Conservation (phyloP, 1,140 invertebrate species). For the Euwallacea fornicatus region DNA sequence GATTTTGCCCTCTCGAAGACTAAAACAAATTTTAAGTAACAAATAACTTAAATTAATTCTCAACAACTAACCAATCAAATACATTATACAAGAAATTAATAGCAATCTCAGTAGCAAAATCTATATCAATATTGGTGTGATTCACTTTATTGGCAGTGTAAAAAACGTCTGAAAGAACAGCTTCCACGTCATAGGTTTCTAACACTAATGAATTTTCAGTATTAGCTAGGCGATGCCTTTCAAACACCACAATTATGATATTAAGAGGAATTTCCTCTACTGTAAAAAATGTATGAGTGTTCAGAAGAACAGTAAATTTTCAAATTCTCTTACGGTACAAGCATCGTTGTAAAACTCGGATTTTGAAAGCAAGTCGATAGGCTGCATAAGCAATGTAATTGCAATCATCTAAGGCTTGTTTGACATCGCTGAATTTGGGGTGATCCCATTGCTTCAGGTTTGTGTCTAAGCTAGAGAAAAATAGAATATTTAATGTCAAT, state of each 20-base stretch:
- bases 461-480: conserved; percentile 53
- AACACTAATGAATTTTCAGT: conserved; percentile 62
- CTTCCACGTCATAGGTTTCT: conserved; percentile 62
- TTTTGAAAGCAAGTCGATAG: conserved; percentile 81
- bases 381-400: conserved; percentile 78
- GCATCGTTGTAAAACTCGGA: conserved; percentile 69
- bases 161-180: conserved; percentile 65
- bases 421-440: conserved; percentile 57
- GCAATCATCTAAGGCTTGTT: conserved; percentile 63
- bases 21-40: conserved; percentile 44
- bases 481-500: background rate
- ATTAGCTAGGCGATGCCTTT: conserved; percentile 62
- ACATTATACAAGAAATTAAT: conserved; percentile 66
- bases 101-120: conserved; percentile 60
- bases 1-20: conserved; percentile 54
- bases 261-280: conserved; percentile 62
- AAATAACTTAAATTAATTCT: background rate
- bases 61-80: conserved; percentile 62
- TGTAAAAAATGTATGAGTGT: conserved; percentile 49
- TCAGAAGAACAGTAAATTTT: conserved; percentile 7
- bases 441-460: conserved; percentile 59
- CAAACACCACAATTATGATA: conserved; percentile 61
- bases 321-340: conserved; percentile 59
- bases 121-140: conserved; percentile 58
- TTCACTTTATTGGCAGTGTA: conserved; percentile 64